These are phyloP conservation scores for Sarcophaga peregrina DNA, from an alignment of 1,140 invertebrate species.

Conservation along the genomic window DNA sequence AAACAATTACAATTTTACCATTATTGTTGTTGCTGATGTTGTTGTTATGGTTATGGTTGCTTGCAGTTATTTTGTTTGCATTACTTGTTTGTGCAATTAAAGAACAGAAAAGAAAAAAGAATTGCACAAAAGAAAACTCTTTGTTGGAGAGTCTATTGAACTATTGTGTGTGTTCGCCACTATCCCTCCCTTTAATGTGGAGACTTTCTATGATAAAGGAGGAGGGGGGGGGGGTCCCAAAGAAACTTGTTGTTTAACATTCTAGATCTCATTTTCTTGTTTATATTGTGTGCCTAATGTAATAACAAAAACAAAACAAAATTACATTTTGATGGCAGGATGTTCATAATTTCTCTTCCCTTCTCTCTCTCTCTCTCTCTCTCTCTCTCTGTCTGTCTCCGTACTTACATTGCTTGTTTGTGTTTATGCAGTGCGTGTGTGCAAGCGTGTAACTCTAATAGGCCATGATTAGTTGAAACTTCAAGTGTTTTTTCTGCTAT, in stretches of 20 bases:
- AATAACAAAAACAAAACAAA: not conserved
- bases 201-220: not conserved
- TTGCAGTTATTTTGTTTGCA: slow-evolving; percentile 5
- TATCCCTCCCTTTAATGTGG: not conserved
- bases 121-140: not conserved
- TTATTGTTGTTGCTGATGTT: no score
- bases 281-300: not conserved
- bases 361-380: not conserved
- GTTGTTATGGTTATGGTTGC: not conserved
- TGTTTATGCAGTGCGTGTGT: not conserved
- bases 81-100: not conserved
- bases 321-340: slow-evolving; percentile 1
- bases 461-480: slow-evolving; percentile 15
- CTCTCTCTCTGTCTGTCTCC: not conserved
- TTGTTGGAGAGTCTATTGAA: not conserved
- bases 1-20: slow-evolving; percentile 19
- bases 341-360: not conserved
- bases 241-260: not conserved
- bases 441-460: not conserved
- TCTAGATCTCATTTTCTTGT: not conserved
- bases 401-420: not conserved
- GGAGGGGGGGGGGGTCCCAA: not conserved
- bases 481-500: not conserved
- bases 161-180: not conserved
- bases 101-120: not conserved